phyloP scores from a whole-genome alignment of 1,140 invertebrate species.

The Halesus radiatus region DNA sequence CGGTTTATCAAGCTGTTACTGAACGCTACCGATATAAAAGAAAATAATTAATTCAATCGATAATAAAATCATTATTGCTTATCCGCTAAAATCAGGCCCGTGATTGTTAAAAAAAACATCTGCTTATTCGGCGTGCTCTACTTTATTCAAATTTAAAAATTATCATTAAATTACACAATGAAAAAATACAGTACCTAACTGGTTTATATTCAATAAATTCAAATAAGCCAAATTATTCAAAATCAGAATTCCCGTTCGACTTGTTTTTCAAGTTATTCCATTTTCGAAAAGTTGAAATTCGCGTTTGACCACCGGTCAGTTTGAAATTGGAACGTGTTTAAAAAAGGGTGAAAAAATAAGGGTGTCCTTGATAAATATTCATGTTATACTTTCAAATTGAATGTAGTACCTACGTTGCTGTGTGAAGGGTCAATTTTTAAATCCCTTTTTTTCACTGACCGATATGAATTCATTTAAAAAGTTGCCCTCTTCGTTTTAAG shows the following conservation, averaged over 20 bases:
- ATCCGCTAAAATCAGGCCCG: not conserved
- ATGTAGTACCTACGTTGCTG: not conserved
- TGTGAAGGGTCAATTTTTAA: not conserved
- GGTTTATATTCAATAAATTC: slow-evolving; percentile 4
- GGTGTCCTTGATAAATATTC: slow-evolving; percentile 28
- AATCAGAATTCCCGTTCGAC: slow-evolving; percentile 15
- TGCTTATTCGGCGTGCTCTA: not conserved
- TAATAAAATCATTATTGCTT: not conserved
- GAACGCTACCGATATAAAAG: no score
- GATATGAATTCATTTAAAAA: not conserved
- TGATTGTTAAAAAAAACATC: slow-evolving; percentile 11
- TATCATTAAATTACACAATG: no score
- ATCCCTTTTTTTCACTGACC: slow-evolving; percentile 11
- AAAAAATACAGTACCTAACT: not conserved
- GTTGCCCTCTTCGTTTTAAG: no score
- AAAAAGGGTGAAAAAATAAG: slow-evolving; percentile 31
- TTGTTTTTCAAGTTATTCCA: slow-evolving; percentile 5
- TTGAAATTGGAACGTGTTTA: slow-evolving; percentile 8
- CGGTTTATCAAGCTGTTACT: no score
- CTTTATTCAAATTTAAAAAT: not conserved
- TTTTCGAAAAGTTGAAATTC: slow-evolving; percentile 22
- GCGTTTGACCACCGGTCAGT: slow-evolving; percentile 33
- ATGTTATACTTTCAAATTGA: slow-evolving; percentile 26
- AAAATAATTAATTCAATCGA: no score
- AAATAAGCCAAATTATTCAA: slow-evolving; percentile 8